Evolutionary conservation across 2,797 vertebrate genomes (phyloP).

Genomic region (Pipistrellus kuhlii): DNA sequence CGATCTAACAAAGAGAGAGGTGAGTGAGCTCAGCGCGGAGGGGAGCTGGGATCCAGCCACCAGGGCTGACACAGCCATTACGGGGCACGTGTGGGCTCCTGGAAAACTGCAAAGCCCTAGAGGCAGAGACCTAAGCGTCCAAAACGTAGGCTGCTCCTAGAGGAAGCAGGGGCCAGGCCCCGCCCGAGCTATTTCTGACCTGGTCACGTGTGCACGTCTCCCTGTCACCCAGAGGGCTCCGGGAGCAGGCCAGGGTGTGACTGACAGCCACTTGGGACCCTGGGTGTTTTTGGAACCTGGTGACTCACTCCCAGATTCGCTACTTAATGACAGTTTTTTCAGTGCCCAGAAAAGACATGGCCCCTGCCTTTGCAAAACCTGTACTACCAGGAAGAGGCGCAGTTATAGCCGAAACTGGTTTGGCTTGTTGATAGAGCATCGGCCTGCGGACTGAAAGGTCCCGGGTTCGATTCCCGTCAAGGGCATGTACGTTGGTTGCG

Average conservation of each 20-base stretch:
- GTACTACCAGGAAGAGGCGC: neutral
- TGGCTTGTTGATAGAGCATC: too few relatives aligned
- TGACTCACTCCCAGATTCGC: neutral
- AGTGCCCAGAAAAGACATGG: neutral
- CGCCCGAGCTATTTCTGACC: neutral
- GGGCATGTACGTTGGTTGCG: too few relatives aligned
- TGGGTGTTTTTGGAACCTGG: neutral
- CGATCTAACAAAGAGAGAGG: neutral
- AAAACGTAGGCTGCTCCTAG: neutral
- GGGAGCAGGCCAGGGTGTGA: neutral
- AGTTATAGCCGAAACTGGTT: too few relatives aligned
- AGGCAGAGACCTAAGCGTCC: neutral
- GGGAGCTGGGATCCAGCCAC: neutral
- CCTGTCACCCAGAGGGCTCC: slow-evolving; percentile 5
- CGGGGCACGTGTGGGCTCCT: rapidly evolving
- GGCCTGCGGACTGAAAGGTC: too few relatives aligned
- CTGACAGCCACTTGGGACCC: neutral
- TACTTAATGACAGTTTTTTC: neutral
- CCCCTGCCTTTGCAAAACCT: neutral
- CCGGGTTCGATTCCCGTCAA: too few relatives aligned
- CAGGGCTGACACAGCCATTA: rapidly evolving
- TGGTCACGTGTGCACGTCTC: neutral
- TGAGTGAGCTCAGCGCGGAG: neutral
- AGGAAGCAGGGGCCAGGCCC: neutral
- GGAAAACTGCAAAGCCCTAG: rapidly evolving